phyloP scores from a whole-genome alignment of 1,140 invertebrate species.

The Drosophila ananassae region DNA sequence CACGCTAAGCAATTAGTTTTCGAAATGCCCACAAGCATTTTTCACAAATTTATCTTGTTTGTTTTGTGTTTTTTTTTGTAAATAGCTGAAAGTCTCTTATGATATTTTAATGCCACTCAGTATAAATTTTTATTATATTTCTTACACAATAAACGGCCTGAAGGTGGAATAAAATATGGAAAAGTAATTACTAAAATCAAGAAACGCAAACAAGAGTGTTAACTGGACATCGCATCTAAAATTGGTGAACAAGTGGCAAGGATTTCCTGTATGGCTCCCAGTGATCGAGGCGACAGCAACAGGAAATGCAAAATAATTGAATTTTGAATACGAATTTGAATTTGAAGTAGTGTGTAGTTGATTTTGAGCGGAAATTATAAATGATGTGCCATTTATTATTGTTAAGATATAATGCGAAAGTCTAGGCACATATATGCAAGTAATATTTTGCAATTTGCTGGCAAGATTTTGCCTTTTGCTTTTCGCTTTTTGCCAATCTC shows the following conservation, averaged over 20 bases:
- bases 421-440: slow-evolving; percentile 10
- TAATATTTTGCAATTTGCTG: slow-evolving; percentile 51
- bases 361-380: slow-evolving; percentile 80
- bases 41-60: too few relatives aligned
- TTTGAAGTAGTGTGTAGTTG: slow-evolving; percentile 20
- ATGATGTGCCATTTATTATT: slow-evolving; percentile 78
- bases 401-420: slow-evolving; percentile 23
- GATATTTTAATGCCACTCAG: too few relatives aligned
- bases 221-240: slow-evolving; percentile 34
- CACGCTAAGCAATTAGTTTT: neutral
- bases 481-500: slow-evolving; percentile 30
- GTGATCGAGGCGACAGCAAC: slow-evolving; percentile 28
- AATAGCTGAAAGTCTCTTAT: too few relatives aligned
- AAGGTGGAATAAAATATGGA: neutral
- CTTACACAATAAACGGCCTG: neutral
- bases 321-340: slow-evolving; percentile 33
- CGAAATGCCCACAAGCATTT: too few relatives aligned
- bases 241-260: slow-evolving; percentile 26
- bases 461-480: slow-evolving; percentile 19
- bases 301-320: slow-evolving; percentile 77
- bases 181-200: slow-evolving; percentile 1
- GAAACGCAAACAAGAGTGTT: slow-evolving; percentile 10
- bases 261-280: slow-evolving; percentile 34
- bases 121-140: too few relatives aligned
- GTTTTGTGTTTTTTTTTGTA: too few relatives aligned